These are phyloP conservation scores for Caenorhabditis wallacei DNA, from an alignment of 2,888 invertebrate genomes.

Conservation along the genomic window DNA sequence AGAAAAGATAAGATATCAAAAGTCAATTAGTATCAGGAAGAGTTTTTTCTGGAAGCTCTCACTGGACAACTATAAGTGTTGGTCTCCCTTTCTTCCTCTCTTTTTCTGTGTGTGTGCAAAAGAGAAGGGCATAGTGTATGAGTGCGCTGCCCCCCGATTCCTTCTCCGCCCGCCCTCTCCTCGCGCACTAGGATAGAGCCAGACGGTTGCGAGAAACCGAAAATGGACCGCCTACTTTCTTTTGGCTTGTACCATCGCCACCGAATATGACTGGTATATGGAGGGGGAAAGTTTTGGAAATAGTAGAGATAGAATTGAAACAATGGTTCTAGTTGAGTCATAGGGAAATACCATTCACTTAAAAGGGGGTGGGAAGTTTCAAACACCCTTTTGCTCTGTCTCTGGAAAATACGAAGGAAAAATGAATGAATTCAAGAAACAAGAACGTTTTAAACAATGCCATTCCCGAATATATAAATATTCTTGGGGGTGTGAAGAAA, in stretches of 20 bases:
- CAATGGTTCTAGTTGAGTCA: neutral
- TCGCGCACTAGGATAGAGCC: conserved; percentile 60
- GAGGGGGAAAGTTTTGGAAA: neutral
- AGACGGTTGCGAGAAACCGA: conserved; percentile 61
- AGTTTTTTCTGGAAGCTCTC: conserved; percentile 23
- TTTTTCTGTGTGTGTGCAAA: conserved; percentile 51
- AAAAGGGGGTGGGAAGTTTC: no score
- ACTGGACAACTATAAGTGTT: conserved; percentile 57
- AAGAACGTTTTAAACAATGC: no score
- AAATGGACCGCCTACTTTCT: conserved; percentile 56
- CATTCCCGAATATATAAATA: no score
- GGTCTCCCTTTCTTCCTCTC: conserved; percentile 42
- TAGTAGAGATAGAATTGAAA: neutral
- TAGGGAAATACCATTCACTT: no score
- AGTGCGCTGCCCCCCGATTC: conserved; percentile 59
- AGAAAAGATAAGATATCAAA: neutral
- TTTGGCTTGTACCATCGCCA: conserved; percentile 17
- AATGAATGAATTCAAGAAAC: neutral
- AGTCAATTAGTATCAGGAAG: neutral
- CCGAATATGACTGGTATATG: neutral
- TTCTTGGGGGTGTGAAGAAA: neutral
- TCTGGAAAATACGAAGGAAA: no score
- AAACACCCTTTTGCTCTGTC: no score
- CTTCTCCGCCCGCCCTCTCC: conserved; percentile 57
- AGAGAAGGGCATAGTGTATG: conserved; percentile 51